A percentile compares a stretch with the other conserved stretches of the same genome.
phyloP scores from a whole-genome alignment of 1,140 invertebrate genomes.

The Drosophila sp. region DNA sequence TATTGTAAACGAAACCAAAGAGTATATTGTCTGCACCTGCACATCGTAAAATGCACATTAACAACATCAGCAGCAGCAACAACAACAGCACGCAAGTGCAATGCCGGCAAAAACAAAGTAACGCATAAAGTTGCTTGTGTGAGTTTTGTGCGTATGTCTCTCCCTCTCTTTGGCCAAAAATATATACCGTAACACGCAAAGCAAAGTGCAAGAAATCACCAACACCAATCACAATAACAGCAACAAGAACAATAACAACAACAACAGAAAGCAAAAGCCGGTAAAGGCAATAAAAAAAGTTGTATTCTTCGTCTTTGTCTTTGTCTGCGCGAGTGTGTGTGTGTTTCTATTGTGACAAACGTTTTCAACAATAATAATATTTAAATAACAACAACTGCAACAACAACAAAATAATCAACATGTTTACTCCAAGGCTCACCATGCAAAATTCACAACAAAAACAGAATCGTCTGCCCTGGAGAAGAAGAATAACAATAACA shows the following conservation, averaged over 20 bases:
- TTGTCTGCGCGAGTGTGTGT: slow-evolving; percentile 10
- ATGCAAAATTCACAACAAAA: slow-evolving; percentile 24
- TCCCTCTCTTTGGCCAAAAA: slow-evolving; percentile 42
- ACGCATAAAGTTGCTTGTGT: slow-evolving; percentile 56
- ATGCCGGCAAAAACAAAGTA: slow-evolving; percentile 65
- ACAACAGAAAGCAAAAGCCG: slow-evolving; percentile 38
- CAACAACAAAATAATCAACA: slow-evolving; percentile 44
- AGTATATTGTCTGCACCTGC: slow-evolving; percentile 34
- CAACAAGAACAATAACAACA: neutral
- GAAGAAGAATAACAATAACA: slow-evolving; percentile 47
- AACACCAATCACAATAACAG: slow-evolving; percentile 28
- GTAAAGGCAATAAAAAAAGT: slow-evolving; percentile 34
- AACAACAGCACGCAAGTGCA: slow-evolving; percentile 39
- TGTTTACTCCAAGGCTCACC: slow-evolving; percentile 31
- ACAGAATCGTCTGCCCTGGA: slow-evolving; percentile 45
- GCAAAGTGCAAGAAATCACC: slow-evolving; percentile 47
- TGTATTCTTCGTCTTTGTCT: slow-evolving; percentile 4
- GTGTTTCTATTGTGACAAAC: slow-evolving; percentile 33
- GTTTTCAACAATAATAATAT: slow-evolving; percentile 29
- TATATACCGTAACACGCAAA: slow-evolving; percentile 58
- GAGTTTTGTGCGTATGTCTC: slow-evolving; percentile 42
- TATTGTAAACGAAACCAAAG: slow-evolving; percentile 48
- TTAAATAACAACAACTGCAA: slow-evolving; percentile 39
- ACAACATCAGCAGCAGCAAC: slow-evolving; percentile 45
- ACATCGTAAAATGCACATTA: slow-evolving; percentile 55